Conservation (phyloP, 2,797 vertebrate species). For the Danio kyathit region DNA sequence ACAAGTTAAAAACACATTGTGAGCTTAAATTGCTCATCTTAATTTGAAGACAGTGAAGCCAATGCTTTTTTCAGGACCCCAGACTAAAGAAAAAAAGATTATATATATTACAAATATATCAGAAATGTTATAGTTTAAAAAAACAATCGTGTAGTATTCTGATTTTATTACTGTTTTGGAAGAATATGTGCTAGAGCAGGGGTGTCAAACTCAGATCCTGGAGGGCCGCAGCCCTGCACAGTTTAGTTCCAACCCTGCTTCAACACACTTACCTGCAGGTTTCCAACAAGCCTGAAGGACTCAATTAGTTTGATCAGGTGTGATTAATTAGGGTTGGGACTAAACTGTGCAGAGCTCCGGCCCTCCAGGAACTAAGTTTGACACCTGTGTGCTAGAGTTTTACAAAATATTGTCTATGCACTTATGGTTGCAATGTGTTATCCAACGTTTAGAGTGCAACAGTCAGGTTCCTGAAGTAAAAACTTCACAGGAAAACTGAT, state of each 20-base stretch:
- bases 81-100: neutral
- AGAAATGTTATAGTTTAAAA: no score
- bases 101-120: no score
- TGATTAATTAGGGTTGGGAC: no score
- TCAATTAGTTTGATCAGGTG: no score
- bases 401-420: neutral
- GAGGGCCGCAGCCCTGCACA: no score
- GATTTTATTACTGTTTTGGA: neutral
- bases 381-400: neutral
- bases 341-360: no score
- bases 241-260: no score
- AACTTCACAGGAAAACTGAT: no score
- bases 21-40: constrained; percentile 63
- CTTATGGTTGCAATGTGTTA: neutral
- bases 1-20: constrained; percentile 81
- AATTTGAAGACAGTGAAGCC: constrained; percentile 59
- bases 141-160: neutral
- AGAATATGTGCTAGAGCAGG: neutral
- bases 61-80: neutral
- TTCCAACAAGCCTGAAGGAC: no score
- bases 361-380: no score
- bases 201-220: no score
- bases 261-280: no score
- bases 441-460: neutral
- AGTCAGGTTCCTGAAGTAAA: neutral